Evolutionary conservation across 2,888 invertebrate genomes (phyloP), one percentile per base, ranked within the genome.

Genomic region (Mechanitis mazaeus): DNA sequence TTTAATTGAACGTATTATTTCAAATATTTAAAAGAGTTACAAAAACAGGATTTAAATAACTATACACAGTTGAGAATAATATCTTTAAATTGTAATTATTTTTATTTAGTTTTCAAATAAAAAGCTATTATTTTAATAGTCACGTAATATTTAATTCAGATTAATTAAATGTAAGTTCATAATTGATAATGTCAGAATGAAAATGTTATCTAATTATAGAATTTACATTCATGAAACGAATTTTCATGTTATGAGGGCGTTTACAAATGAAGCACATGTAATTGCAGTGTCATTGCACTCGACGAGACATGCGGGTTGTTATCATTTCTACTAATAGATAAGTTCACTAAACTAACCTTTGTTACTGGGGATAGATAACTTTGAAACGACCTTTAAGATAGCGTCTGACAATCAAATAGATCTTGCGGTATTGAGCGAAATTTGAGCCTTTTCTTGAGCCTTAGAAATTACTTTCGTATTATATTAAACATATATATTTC

Each of bases 281-380:
- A 72, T 72, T 73, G 70, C 65, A 59, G 69, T 69, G 68, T 69
- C 69, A 56, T 63, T 69, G 71, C 69, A 69, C 71, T 67, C 68
- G 63, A 69, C 64, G 69, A 66, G 73, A 70, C 71, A 81, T 83
- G 79, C 81, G 83, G 83, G 83, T 70, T 70, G 71, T 76, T 77
- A 79, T 81, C 79, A 66, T 64, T 67, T 66, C 66, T 63, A 61
- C 61, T 60, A 56, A 54, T 64, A 77, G 81, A 81, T 80, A 81
- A 80, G 75, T 68, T 64, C 69, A 31, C 31, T 31, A 5, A 9
- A 50, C 60, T 71, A 70, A 72, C 75, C 76, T 74, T 73, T 70
- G 64, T 35, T 33, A 58, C 33, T 50, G 7, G 28, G 31, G 11
- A 31, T 7, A 31, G 31, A 1, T 11, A 1, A 50, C 31, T 50